These are phyloP conservation scores for Phalacrocorax brasilianus DNA, from an alignment of 2,113 vertebrate genomes.

Conservation along the genomic window DNA sequence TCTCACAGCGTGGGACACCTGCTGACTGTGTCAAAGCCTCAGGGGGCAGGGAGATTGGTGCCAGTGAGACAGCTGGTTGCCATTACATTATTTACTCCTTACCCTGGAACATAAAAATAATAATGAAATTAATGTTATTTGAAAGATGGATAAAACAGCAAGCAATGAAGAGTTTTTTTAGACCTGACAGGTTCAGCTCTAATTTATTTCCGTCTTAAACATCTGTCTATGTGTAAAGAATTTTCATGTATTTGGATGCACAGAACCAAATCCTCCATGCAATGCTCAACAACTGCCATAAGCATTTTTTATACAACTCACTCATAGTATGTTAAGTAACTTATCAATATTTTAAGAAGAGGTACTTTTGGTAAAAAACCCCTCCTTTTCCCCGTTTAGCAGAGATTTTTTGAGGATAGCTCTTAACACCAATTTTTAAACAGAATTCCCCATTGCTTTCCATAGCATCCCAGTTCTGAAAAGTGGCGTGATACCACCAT, in stretches of 20 bases:
- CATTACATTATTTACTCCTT: conserved; percentile 55
- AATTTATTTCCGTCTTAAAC: conserved; percentile 37
- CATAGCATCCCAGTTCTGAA: background rate
- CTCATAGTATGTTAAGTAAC: background rate
- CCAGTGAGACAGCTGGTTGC: conserved; percentile 37
- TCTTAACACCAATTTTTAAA: conserved; percentile 11
- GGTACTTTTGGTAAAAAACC: background rate
- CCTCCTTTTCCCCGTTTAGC: background rate
- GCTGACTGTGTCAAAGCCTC: background rate
- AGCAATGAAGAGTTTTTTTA: conserved; percentile 19
- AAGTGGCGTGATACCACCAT: background rate
- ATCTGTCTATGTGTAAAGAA: conserved; percentile 32
- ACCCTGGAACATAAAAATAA: conserved; percentile 33
- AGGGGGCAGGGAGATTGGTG: conserved; percentile 1
- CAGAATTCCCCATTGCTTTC: conserved; percentile 34
- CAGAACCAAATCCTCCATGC: background rate
- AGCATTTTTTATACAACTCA: background rate
- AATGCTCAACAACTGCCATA: background rate
- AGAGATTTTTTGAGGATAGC: background rate
- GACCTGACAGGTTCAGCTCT: conserved; percentile 39
- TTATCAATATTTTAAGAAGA: conserved; percentile 22
- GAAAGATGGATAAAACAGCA: conserved; percentile 1
- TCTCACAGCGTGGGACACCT: background rate
- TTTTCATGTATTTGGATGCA: background rate
- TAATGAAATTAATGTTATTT: conserved; percentile 28